Percentiles rank a stretch among this genome's conserved stretches.
Evolutionary conservation across 2,888 invertebrate species (phyloP).

Genomic region (Bruchidius siliquastri): DNA sequence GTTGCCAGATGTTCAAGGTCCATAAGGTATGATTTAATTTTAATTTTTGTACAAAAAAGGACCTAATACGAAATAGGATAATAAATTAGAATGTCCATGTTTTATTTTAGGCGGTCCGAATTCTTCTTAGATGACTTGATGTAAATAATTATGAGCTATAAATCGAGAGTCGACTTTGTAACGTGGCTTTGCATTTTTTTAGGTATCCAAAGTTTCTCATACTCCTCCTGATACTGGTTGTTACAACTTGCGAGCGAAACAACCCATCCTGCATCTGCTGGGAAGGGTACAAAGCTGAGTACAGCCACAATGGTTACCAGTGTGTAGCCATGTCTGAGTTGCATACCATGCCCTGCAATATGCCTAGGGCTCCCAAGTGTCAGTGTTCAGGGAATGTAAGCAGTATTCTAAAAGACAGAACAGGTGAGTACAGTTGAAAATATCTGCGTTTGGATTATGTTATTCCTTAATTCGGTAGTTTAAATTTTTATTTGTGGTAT

Average conservation of each 20-base stretch:
- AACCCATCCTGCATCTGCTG: constrained; percentile 33
- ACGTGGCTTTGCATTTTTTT: background rate
- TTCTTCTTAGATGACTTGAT: no score
- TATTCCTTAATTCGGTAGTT: no score
- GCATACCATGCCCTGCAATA: constrained; percentile 39
- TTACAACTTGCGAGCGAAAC: background rate
- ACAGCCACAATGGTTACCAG: constrained; percentile 27
- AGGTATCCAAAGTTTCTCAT: background rate
- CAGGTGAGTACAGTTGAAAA: constrained; percentile 26
- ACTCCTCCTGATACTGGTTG: background rate
- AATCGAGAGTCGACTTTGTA: no score
- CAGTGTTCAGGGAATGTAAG: constrained; percentile 34
- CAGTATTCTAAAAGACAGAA: constrained; percentile 37
- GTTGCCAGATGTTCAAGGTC: no score
- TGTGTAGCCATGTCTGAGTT: constrained; percentile 33
- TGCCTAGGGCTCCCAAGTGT: constrained; percentile 35
- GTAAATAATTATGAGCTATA: no score
- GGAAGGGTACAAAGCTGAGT: constrained; percentile 36
- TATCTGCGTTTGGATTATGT: no score
- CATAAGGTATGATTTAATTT: no score
- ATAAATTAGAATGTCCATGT: no score
- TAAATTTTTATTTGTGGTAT: no score
- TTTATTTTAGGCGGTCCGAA: no score
- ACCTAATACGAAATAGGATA: no score
- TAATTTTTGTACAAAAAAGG: no score